Percentiles rank a stretch among this genome's conserved stretches.
These are phyloP conservation scores for Lethrus apterus DNA, from an alignment of 1,140 invertebrate genomes.

Conservation along the genomic window DNA sequence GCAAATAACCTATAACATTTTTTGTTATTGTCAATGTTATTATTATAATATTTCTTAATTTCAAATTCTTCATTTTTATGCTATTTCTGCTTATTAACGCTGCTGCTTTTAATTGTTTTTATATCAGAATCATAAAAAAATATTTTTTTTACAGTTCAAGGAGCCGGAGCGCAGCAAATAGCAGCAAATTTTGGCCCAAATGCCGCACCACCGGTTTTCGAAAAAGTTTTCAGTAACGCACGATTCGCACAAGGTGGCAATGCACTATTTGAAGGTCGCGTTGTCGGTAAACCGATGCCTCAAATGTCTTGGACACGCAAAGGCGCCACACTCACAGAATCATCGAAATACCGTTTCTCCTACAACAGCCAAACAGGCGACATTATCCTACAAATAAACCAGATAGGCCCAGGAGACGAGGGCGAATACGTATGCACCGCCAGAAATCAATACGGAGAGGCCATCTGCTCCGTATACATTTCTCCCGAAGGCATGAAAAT, in stretches of 20 bases:
- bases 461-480: constrained; percentile 90
- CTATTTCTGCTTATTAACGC: no score
- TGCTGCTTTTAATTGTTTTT: no score
- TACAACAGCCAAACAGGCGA: constrained; percentile 82
- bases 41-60: no score
- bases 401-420: constrained; percentile 88
- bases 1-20: no score
- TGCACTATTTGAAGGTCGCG: constrained; percentile 84
- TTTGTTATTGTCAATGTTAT: no score
- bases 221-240: constrained; percentile 88
- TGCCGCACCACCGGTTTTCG: constrained; percentile 80
- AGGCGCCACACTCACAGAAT: constrained; percentile 70
- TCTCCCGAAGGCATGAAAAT: constrained; percentile 79
- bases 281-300: constrained; percentile 88
- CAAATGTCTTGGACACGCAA: constrained; percentile 91
- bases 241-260: constrained; percentile 89
- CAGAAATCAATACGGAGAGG: constrained; percentile 87
- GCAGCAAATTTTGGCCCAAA: constrained; percentile 46
- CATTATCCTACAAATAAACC: constrained; percentile 80
- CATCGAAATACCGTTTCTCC: constrained; percentile 75
- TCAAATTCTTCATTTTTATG: no score
- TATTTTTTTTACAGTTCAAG: constrained; percentile 19
- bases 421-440: constrained; percentile 94
- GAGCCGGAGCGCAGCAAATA: constrained; percentile 48
- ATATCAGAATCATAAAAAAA: no score